A percentile compares a stretch with the other conserved stretches of the same genome.
These are phyloP conservation scores for Nemurella pictetii DNA, from an alignment of 2,888 invertebrate genomes.

Conservation along the genomic window DNA sequence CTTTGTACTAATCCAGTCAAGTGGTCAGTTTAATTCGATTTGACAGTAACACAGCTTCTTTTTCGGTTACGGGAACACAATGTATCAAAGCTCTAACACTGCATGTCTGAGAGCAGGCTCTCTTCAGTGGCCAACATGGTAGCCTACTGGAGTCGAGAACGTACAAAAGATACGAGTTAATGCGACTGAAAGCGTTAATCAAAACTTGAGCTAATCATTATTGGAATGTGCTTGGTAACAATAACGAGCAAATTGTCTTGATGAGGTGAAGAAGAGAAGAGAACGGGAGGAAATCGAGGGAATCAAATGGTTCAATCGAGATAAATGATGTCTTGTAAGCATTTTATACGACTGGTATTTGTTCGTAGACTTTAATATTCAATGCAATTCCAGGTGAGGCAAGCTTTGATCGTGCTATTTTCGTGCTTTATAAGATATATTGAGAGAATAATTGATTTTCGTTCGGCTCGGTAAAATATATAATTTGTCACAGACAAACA, in stretches of 20 bases:
- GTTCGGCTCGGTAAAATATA: no score
- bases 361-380: neutral
- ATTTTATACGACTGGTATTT: neutral
- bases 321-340: neutral
- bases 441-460: no score
- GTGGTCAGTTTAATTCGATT: constrained; percentile 11
- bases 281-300: neutral
- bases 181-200: neutral
- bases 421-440: no score
- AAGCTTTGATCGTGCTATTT: neutral
- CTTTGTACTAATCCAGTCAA: constrained; percentile 13
- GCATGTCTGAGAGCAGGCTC: no score
- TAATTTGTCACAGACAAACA: no score
- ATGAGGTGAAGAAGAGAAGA: neutral
- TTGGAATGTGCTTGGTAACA: neutral
- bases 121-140: neutral
- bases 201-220: constrained; percentile 4
- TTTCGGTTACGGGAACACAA: neutral
- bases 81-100: no score
- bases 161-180: neutral
- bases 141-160: neutral
- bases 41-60: constrained; percentile 1
- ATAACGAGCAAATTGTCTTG: neutral
- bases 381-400: neutral
- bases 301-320: neutral